A percentile compares a stretch with the other conserved stretches of the same genome.
phyloP scores from a whole-genome alignment of 2,113 vertebrate genomes.

The Jaculus jaculus region DNA sequence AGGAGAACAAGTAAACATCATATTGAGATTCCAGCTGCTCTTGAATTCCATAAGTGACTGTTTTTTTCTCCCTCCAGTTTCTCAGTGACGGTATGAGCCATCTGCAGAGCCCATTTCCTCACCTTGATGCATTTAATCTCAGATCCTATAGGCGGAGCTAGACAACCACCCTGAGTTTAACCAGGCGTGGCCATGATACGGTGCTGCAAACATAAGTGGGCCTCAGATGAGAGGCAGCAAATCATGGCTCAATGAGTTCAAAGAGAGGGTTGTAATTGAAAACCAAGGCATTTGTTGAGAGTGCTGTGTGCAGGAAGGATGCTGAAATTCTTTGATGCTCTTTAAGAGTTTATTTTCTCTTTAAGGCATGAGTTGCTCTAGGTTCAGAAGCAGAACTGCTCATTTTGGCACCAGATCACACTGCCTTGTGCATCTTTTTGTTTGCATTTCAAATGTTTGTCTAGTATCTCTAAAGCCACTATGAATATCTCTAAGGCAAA shows the following conservation, averaged over 20 bases:
- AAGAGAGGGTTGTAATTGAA: neutral
- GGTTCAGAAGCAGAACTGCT: neutral
- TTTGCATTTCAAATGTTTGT: conserved; percentile 1
- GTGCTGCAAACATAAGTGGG: neutral
- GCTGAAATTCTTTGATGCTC: neutral
- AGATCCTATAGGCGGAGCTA: neutral
- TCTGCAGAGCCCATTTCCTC: neutral
- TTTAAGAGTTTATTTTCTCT: neutral
- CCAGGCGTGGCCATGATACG: neutral
- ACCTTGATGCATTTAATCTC: neutral
- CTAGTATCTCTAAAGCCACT: neutral
- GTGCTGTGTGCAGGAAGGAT: neutral
- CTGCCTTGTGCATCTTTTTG: neutral
- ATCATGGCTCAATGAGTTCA: neutral
- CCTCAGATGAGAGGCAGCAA: neutral
- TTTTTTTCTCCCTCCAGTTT: neutral
- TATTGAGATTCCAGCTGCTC: accelerated
- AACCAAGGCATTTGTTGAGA: neutral
- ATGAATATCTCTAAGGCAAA: neutral
- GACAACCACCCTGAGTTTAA: neutral
- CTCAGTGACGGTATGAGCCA: neutral
- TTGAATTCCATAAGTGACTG: neutral
- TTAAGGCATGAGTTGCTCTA: neutral
- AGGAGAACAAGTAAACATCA: neutral
- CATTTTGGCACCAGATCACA: neutral